A percentile compares a stretch with the other conserved stretches of the same genome.
Evolutionary conservation across 1,140 invertebrate genomes (phyloP).

Genomic region (Steinernema feltiae): DNA sequence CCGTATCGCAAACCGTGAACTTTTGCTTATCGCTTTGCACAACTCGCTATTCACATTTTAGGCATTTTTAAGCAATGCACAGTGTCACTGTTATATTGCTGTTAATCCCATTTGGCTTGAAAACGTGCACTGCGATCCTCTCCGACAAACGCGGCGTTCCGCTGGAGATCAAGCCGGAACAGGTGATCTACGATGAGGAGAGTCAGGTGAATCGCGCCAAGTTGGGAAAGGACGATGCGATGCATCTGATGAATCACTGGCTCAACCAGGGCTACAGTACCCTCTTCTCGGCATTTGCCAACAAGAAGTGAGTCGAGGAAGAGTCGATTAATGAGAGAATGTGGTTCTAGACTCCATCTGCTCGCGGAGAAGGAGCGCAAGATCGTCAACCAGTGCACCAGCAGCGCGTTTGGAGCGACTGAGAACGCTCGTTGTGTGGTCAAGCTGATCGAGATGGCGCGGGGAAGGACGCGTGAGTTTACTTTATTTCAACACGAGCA

Average conservation of each 20-base stretch:
- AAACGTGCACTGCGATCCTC: not conserved
- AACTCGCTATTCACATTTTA: no score
- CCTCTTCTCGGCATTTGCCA: not conserved
- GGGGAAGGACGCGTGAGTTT: not conserved
- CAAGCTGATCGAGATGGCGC: not conserved
- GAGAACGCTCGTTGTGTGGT: not conserved
- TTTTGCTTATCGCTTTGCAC: not conserved
- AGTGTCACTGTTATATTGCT: not conserved
- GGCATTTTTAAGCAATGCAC: not conserved
- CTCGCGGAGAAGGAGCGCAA: not conserved
- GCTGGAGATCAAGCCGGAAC: not conserved
- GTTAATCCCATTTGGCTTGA: not conserved
- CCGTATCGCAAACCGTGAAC: not conserved
- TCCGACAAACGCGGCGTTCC: not conserved
- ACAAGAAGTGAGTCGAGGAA: not conserved
- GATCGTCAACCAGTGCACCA: not conserved
- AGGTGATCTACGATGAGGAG: not conserved
- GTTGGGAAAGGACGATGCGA: not conserved
- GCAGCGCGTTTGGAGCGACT: not conserved
- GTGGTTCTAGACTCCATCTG: not conserved
- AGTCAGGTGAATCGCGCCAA: not conserved
- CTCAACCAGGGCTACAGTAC: constrained; percentile 5
- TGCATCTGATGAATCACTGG: not conserved
- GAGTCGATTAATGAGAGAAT: not conserved
- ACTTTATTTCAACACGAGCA: not conserved